These are phyloP conservation scores for Exocentrus adspersus DNA, from an alignment of 2,888 invertebrate genomes.

Conservation along the genomic window DNA sequence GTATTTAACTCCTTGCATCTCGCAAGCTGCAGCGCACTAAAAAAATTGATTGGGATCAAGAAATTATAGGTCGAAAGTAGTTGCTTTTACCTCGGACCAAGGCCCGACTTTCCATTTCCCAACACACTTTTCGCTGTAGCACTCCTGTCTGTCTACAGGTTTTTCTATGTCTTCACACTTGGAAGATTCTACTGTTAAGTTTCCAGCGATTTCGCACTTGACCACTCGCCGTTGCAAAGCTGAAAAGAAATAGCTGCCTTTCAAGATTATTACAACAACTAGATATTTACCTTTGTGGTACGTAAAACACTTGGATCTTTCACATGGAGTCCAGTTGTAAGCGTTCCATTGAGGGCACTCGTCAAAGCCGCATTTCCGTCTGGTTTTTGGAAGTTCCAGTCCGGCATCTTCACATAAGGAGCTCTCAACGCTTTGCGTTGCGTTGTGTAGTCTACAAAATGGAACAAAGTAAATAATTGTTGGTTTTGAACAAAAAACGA, in stretches of 20 bases:
- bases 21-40: constrained; percentile 89
- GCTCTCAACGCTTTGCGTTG: constrained; percentile 70
- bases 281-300: constrained; percentile 72
- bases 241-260: too few species aligned
- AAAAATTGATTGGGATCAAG: too few species aligned
- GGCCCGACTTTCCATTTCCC: constrained; percentile 91
- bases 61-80: too few species aligned
- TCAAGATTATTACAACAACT: background rate
- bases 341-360: constrained; percentile 80
- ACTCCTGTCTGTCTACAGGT: constrained; percentile 83
- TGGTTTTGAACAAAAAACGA: too few species aligned
- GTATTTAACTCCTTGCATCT: constrained; percentile 84
- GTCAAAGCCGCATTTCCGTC: constrained; percentile 73
- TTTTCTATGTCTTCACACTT: constrained; percentile 78
- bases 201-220: constrained; percentile 66
- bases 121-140: constrained; percentile 84
- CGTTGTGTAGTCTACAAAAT: constrained; percentile 63
- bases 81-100: constrained; percentile 95
- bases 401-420: constrained; percentile 78
- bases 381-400: constrained; percentile 71
- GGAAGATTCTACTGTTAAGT: constrained; percentile 57
- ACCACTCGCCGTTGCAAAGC: constrained; percentile 80
- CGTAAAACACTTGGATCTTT: constrained; percentile 78
- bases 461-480: background rate
- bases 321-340: constrained; percentile 77